phyloP scores from a whole-genome alignment of 2,888 invertebrate genomes.

The Gari tellinella region DNA sequence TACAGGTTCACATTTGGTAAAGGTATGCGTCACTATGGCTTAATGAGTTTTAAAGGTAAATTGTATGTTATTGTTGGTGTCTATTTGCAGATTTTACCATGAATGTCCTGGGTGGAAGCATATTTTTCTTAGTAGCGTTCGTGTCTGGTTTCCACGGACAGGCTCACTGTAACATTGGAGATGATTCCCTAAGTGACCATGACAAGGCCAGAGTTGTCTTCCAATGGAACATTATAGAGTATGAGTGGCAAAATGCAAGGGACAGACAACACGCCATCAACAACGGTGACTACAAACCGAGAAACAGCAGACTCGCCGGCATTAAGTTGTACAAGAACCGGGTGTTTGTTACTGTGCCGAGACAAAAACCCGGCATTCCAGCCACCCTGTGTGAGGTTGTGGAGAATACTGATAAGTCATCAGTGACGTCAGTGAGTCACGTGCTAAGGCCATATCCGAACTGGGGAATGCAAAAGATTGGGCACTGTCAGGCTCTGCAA shows the following conservation, averaged over 20 bases:
- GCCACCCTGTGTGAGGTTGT: constrained; percentile 59
- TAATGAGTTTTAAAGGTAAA: no score
- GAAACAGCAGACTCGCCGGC: constrained; percentile 64
- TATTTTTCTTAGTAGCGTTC: no score
- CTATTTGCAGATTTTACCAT: no score
- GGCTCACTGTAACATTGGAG: no score
- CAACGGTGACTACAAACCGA: constrained; percentile 43
- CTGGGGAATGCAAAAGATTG: constrained; percentile 61
- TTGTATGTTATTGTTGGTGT: no score
- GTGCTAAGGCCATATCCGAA: constrained; percentile 62
- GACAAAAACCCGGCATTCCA: constrained; percentile 62
- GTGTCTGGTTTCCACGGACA: no score
- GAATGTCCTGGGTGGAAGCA: no score
- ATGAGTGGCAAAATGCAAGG: constrained; percentile 67
- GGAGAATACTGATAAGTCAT: not conserved
- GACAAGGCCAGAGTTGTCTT: no score
- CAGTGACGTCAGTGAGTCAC: constrained; percentile 30
- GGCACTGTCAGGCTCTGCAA: constrained; percentile 63
- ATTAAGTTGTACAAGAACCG: constrained; percentile 63
- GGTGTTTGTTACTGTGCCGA: constrained; percentile 64
- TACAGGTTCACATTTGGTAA: no score
- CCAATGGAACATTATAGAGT: constrained; percentile 68
- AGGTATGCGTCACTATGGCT: no score
- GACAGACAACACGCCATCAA: constrained; percentile 46
- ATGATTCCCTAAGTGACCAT: no score